phyloP scores from a whole-genome alignment of 2,797 vertebrate species.

The Enteromius trimaculatus region DNA sequence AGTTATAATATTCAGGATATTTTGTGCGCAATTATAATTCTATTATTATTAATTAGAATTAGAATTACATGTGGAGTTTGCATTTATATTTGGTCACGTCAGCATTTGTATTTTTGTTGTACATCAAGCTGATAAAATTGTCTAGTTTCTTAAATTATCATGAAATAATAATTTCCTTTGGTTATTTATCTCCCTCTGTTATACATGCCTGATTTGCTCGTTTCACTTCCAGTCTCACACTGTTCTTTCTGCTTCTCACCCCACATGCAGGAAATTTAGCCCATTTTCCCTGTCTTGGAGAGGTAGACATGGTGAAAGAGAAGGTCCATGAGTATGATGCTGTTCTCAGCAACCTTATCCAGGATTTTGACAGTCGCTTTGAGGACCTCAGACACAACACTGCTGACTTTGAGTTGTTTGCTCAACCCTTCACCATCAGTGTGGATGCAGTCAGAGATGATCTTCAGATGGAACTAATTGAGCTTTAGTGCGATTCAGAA shows the following conservation, averaged over 20 bases:
- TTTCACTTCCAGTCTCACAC: neutral
- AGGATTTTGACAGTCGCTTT: conserved; percentile 23
- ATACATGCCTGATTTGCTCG: neutral
- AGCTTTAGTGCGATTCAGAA: conserved; percentile 26
- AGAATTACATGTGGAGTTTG: conserved; percentile 8
- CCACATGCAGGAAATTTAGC: neutral
- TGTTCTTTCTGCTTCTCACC: neutral
- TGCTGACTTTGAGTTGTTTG: conserved; percentile 30
- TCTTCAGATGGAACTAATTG: conserved; percentile 32
- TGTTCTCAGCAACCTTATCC: conserved; percentile 11
- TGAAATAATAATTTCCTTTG: neutral
- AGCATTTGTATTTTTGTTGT: neutral
- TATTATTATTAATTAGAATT: too few relatives aligned
- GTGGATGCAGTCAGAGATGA: conserved; percentile 41
- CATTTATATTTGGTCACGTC: neutral
- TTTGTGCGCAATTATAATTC: too few relatives aligned
- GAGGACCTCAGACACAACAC: neutral
- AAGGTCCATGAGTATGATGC: neutral
- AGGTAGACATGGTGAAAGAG: conserved; percentile 32
- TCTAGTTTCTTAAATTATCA: neutral
- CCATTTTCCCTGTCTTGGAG: neutral
- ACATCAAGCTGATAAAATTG: neutral
- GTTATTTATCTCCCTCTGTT: neutral
- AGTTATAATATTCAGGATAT: neutral
- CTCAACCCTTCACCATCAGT: conserved; percentile 32